Evolutionary conservation across 2,797 vertebrate species (phyloP).

Genomic region (Typhlichthys subterraneus): DNA sequence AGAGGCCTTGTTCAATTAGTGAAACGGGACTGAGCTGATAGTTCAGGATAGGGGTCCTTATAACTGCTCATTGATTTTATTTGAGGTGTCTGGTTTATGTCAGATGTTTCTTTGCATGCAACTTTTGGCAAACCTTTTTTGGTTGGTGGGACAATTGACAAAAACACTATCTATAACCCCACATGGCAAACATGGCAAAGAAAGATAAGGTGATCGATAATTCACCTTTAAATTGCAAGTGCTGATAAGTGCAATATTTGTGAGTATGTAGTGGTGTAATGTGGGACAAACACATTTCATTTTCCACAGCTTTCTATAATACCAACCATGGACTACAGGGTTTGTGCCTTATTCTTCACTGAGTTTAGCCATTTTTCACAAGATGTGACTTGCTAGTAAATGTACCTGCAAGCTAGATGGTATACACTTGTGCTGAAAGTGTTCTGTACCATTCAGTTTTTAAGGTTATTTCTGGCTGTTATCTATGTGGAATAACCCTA

Average conservation of each 20-base stretch:
- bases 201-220: too few relatives aligned
- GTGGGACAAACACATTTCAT: conserved; percentile 16
- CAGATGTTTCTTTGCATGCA: too few relatives aligned
- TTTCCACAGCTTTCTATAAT: conserved; percentile 12
- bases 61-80: not conserved
- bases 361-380: conserved; percentile 33
- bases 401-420: conserved; percentile 4
- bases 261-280: conserved; percentile 1
- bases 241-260: conserved; percentile 55
- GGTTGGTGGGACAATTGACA: too few relatives aligned
- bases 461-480: not conserved
- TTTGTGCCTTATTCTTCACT: conserved; percentile 20
- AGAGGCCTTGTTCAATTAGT: conserved; percentile 38
- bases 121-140: too few relatives aligned
- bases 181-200: too few relatives aligned
- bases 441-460: conserved; percentile 1
- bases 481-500: conserved; percentile 5
- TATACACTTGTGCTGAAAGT: not conserved
- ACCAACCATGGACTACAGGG: conserved; percentile 34
- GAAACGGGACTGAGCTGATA: conserved; percentile 7
- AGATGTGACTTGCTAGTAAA: conserved; percentile 28
- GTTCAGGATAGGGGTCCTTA: not conserved
- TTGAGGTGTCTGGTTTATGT: too few relatives aligned
- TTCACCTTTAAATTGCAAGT: conserved; percentile 3
- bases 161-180: too few relatives aligned